Conservation (phyloP, 2,888 invertebrate genomes). For the Epinotia brunnichana region DNA sequence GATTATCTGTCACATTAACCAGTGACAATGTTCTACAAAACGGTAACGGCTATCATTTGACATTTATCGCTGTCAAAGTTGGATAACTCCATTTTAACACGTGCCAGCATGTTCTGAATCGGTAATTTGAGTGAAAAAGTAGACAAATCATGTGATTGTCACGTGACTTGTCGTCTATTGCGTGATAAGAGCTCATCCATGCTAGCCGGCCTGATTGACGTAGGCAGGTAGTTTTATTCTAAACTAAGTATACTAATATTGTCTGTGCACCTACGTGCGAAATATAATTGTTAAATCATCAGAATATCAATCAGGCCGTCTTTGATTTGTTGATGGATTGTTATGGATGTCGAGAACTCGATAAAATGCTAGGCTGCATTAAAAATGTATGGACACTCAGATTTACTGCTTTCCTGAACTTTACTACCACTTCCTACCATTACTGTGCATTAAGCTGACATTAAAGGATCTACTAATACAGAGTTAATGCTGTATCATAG, state of each 20-base stretch:
- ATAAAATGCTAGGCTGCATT: conserved; percentile 28
- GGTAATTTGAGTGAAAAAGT: no score
- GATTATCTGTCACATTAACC: no score
- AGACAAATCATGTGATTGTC: no score
- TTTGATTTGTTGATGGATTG: conserved; percentile 18
- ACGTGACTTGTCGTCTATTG: no score
- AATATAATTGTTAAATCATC: background rate
- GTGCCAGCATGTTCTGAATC: no score
- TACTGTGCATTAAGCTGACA: conserved; percentile 31
- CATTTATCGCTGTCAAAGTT: no score
- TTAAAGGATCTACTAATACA: conserved; percentile 23
- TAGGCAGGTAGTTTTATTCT: background rate
- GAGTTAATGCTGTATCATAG: conserved; percentile 13
- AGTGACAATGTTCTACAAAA: no score
- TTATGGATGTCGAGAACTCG: conserved; percentile 5
- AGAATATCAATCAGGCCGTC: background rate
- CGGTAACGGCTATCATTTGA: no score
- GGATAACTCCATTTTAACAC: no score
- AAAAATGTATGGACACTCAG: conserved; percentile 34
- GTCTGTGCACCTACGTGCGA: background rate
- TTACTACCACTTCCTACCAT: conserved; percentile 32
- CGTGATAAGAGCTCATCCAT: no score
- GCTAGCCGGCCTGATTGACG: no score
- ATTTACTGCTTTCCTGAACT: conserved; percentile 38
- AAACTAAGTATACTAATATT: background rate